Base-by-base conservation (phyloP, 2,888 invertebrate species). In the Sphaerophoria rueppellii region DNA sequence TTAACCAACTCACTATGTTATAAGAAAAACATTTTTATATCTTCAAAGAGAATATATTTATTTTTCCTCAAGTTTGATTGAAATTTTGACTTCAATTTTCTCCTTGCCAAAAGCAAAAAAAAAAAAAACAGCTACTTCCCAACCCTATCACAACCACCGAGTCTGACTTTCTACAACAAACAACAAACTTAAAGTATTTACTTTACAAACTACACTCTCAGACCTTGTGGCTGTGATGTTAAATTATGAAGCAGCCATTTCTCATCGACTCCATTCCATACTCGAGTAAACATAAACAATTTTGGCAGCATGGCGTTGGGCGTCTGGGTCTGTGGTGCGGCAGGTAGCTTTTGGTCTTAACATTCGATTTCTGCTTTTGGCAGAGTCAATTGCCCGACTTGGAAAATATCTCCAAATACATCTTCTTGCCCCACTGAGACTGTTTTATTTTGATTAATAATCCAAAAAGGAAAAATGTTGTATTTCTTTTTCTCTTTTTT, bases 371-470 rank as follows among this genome's bases (percentile, higher is more conserved):
- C 74, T 75, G 79, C 40, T 80, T 76, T 72, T 72, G 72, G 75
- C 80, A 80, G 72, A 83, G 72, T 80, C 67, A 76, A 75, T 61
- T 74, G 70, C 48, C 69, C 73, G 75, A 75, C 72, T 80, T 79
- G 71, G 55, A 80, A 80, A 83, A 83, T 75, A 80, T 83, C 67
- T 72, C 50, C 50, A 83, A 52, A 76, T 72, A 80, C 80, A 83
- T 83, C 80, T 76, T 83, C 80, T 6, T 40, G 80, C 80, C 80
- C 24, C 67, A 37, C 71, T 72, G 80, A 76, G 69, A 80, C 75
- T 83, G 83, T 71, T 80, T 83, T 83, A 80, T 80, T 80, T 75
- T 83, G 83, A 83, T 83, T 80, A 83, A 83, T 83, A 83, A 76
- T 80, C 80, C 72, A 80, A 80, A 67, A 83, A 65, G 35, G 65